Evolutionary conservation across 2,797 vertebrate genomes (phyloP).

Genomic region (Gymnoscopelus microlampas): DNA sequence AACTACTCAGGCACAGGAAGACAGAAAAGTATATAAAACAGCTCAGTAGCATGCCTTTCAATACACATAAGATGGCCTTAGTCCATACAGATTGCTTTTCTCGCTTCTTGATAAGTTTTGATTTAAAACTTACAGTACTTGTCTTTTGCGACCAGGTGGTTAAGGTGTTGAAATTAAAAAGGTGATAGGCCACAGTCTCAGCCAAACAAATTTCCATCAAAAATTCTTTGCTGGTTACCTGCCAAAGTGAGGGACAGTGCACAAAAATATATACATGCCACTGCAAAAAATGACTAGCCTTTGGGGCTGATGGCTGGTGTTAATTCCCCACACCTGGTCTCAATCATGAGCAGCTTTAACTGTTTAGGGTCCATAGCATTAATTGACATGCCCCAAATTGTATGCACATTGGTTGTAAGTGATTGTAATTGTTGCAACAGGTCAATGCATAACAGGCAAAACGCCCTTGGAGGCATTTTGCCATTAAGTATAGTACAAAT

Average conservation of each 20-base stretch:
- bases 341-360: slow-evolving; percentile 22
- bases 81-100: slow-evolving; percentile 44
- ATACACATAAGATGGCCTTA: slow-evolving; percentile 33
- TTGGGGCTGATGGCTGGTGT: slow-evolving; percentile 12
- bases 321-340: slow-evolving; percentile 10
- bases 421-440: slow-evolving; percentile 65
- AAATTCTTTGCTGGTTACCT: neutral
- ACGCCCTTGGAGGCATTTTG: slow-evolving; percentile 25
- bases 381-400: slow-evolving; percentile 31
- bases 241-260: neutral
- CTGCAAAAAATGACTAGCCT: neutral
- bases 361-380: slow-evolving; percentile 57
- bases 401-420: slow-evolving; percentile 37
- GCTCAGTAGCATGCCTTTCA: slow-evolving; percentile 21
- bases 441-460: slow-evolving; percentile 50
- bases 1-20: slow-evolving; percentile 29
- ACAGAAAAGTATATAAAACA: slow-evolving; percentile 17
- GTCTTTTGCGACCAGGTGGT: neutral
- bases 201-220: neutral
- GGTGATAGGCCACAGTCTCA: neutral
- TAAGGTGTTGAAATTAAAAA: slow-evolving; percentile 4
- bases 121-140: slow-evolving; percentile 2
- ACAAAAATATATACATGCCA: neutral
- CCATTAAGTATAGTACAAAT: slow-evolving; percentile 5
- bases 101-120: slow-evolving; percentile 8